Evolutionary conservation across 2,888 invertebrate genomes (phyloP).

Genomic region (Heliconius sara): DNA sequence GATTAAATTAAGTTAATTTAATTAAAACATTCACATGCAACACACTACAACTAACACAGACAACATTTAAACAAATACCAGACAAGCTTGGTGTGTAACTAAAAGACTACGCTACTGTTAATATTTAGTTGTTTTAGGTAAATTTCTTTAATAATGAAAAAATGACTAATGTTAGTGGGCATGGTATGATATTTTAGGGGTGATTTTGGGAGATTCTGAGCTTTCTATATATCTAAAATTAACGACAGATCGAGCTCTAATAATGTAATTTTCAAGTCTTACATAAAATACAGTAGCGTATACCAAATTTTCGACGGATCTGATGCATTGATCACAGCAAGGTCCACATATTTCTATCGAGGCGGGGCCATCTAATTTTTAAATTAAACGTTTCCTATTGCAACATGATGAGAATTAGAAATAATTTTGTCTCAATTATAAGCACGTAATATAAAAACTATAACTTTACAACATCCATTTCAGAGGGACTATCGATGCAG

Average conservation of each 20-base stretch:
- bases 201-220: slow-evolving; percentile 45
- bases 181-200: slow-evolving; percentile 40
- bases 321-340: slow-evolving; percentile 73
- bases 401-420: slow-evolving; percentile 65
- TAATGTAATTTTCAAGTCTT: slow-evolving; percentile 46
- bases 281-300: slow-evolving; percentile 55
- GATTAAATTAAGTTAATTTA: slow-evolving; percentile 49
- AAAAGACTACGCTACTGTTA: slow-evolving; percentile 39
- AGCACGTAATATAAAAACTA: slow-evolving; percentile 69
- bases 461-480: slow-evolving; percentile 80
- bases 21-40: slow-evolving; percentile 72
- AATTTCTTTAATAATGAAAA: slow-evolving; percentile 40
- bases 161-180: slow-evolving; percentile 42
- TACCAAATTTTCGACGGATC: slow-evolving; percentile 72
- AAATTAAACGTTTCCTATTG: slow-evolving; percentile 73
- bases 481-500: slow-evolving; percentile 80
- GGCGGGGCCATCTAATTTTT: slow-evolving; percentile 74
- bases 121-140: slow-evolving; percentile 26
- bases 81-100: slow-evolving; percentile 43
- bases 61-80: slow-evolving; percentile 48
- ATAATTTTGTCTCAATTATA: slow-evolving; percentile 68
- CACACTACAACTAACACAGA: slow-evolving; percentile 52
- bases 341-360: slow-evolving; percentile 76
- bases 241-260: slow-evolving; percentile 41
- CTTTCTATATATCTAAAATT: slow-evolving; percentile 42